A percentile compares a stretch with the other conserved stretches of the same genome.
These are phyloP conservation scores for Eremobia ochroleuca DNA, from an alignment of 2,888 invertebrate genomes.

Conservation along the genomic window DNA sequence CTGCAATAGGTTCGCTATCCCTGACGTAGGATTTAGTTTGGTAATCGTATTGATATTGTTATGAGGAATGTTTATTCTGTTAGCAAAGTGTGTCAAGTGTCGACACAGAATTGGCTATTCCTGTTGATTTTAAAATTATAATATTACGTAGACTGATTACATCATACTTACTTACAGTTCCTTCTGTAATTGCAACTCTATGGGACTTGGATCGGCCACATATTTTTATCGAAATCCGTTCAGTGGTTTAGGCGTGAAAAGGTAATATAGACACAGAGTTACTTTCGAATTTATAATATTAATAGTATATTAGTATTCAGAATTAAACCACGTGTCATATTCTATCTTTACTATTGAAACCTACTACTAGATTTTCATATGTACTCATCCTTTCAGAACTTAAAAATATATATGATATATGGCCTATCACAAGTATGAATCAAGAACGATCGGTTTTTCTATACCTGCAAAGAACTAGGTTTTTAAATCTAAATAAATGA, in stretches of 20 bases:
- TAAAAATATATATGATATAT: neutral
- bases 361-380: neutral
- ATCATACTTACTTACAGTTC: neutral
- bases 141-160: neutral
- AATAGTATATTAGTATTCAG: neutral
- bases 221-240: neutral
- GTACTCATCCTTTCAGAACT: neutral
- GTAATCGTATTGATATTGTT: constrained; percentile 41
- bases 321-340: neutral
- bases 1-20: constrained; percentile 7
- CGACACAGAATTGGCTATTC: constrained; percentile 21
- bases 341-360: neutral
- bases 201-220: neutral
- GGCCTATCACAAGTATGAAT: neutral
- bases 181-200: neutral
- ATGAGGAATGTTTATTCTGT: constrained; percentile 39
- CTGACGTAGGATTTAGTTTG: constrained; percentile 14
- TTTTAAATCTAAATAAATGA: too few relatives aligned
- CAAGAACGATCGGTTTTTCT: neutral
- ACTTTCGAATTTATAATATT: neutral
- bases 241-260: neutral
- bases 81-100: constrained; percentile 41
- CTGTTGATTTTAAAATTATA: constrained; percentile 31
- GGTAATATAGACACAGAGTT: neutral
- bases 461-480: neutral